Base-by-base conservation (phyloP, 1,140 invertebrate genomes). In the Drosophila hydei region DNA sequence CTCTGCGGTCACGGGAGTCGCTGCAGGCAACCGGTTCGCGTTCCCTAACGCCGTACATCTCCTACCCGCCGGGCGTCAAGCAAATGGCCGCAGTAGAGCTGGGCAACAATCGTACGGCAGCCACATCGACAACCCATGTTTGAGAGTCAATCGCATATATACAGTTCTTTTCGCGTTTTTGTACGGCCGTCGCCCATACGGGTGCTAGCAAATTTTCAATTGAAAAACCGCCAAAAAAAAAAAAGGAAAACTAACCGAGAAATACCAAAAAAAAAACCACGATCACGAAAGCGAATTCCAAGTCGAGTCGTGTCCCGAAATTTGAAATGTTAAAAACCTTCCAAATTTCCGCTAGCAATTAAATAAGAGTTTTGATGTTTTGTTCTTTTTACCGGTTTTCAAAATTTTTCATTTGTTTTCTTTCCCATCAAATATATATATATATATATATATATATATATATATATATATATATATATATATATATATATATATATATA, bases 21-120 rank as follows among this genome's bases (percentile, higher is more conserved):
- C 33, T 72, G 3, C 59, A 55, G 4, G 36, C 51, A 5, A 27
- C 65, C 4, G 59, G 62, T 1, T 55, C 77, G 0, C 51, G 60
- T 9, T 73, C 68, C 2, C 56, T 84, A 0, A 76, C 72, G 14
- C 63, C 79, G 0, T 84, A 70, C 45, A 42, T 79, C 0, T 30
- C 54, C 11, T 59, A 52, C 30, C 45, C 52, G 16, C 0, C 47
- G 7, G 25, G 47, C 4, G 11, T 9, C n/a, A 50, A 50, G 25
- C 25, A 27, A 50, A 11, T n/a, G 23, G n/a, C n/a, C n/a, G n/a
- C n/a, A n/a, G n/a, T 43, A 2, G 55, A 43, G 23, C 1, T 27
- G 2, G 21, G 38, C 38, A 23, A 18, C 38, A 16, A 3, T 23
- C 19, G 23, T 9, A 27, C 25, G 8, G 11, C 16, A 11, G 16